A percentile compares a stretch with the other conserved stretches of the same genome.
Conservation (phyloP, 1,140 invertebrate species). For the Drosophila ananassae region DNA sequence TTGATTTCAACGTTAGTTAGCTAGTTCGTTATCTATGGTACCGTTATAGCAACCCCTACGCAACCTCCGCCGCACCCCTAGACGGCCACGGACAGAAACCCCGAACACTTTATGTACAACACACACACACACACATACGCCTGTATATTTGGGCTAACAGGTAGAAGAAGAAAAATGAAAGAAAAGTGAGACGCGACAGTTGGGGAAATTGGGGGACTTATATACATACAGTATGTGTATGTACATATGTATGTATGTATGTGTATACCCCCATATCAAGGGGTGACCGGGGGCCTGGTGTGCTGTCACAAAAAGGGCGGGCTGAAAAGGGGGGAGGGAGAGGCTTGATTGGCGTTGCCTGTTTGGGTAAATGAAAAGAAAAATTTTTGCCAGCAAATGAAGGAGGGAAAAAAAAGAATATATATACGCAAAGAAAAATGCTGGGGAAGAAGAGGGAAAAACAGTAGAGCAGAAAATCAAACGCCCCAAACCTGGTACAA, state of each 20-base stretch:
- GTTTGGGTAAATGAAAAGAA: conserved; percentile 67
- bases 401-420: conserved; percentile 43
- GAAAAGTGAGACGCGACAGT: background rate
- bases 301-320: background rate
- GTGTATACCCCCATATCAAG: conserved; percentile 4
- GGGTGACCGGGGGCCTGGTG: conserved; percentile 3
- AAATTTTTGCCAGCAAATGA: conserved; percentile 72
- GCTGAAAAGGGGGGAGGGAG: conserved; percentile 11
- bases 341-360: conserved; percentile 62
- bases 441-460: conserved; percentile 35
- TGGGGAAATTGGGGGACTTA: conserved; percentile 37
- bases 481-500: background rate
- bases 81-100: conserved; percentile 4
- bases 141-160: conserved; percentile 45
- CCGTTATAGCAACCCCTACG: conserved; percentile 34
- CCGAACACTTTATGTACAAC: conserved; percentile 51
- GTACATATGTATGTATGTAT: background rate
- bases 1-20: conserved; percentile 75
- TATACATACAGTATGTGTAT: conserved; percentile 6
- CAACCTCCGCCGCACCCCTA: background rate
- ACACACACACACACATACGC: background rate
- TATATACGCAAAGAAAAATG: conserved; percentile 44
- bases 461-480: conserved; percentile 39
- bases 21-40: conserved; percentile 67
- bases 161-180: background rate